Evolutionary conservation across 2,797 vertebrate species (phyloP).

Genomic region (Pseudochromis fuscus): DNA sequence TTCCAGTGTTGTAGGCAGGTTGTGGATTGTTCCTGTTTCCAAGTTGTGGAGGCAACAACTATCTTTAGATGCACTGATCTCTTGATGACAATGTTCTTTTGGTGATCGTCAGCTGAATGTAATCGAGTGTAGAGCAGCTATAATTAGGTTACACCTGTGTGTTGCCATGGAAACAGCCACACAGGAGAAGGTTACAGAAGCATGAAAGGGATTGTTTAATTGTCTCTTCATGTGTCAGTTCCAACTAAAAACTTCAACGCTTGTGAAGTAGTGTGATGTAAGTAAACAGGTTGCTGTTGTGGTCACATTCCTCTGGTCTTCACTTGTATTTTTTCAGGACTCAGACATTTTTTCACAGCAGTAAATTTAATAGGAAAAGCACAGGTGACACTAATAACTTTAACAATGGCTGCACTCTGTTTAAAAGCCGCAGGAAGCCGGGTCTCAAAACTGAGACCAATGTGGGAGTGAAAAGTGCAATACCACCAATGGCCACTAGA

Average conservation of each 20-base stretch:
- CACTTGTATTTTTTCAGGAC: background rate
- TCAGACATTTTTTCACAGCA: background rate
- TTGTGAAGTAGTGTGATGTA: background rate
- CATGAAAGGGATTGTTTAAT: background rate
- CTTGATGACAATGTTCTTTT: too few relatives aligned
- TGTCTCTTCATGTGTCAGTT: background rate
- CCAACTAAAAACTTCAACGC: background rate
- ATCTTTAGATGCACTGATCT: background rate
- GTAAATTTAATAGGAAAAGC: background rate
- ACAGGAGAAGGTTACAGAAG: background rate
- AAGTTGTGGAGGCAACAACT: background rate
- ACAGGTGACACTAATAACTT: background rate
- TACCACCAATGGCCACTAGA: too few relatives aligned
- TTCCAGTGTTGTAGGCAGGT: too few relatives aligned
- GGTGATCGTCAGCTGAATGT: background rate
- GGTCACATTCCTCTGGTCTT: background rate
- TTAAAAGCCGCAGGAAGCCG: background rate
- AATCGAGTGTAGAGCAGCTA: constrained; percentile 7
- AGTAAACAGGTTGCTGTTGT: background rate
- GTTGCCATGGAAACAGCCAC: background rate
- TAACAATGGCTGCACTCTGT: background rate
- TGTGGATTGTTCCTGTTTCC: too few relatives aligned
- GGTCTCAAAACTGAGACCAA: too few relatives aligned
- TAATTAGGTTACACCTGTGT: background rate
- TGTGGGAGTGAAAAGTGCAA: too few relatives aligned